These are phyloP conservation scores for Diprion similis DNA, from an alignment of 1,140 invertebrate species.

Conservation along the genomic window DNA sequence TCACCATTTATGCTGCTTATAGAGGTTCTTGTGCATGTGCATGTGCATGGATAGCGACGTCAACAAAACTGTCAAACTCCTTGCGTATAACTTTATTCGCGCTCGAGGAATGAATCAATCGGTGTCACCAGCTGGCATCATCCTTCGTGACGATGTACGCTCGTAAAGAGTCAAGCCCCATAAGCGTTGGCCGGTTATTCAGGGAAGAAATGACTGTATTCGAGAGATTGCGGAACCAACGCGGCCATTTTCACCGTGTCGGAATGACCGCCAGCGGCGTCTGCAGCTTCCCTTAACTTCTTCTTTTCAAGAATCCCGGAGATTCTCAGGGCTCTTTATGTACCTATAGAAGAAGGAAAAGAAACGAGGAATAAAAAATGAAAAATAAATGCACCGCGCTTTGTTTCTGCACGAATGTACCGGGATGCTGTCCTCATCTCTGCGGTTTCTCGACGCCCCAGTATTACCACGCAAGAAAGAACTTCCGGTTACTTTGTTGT, in stretches of 20 bases:
- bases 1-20: too few species aligned
- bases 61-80: constrained; percentile 6
- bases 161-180: too few species aligned
- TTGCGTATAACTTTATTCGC: neutral
- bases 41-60: neutral
- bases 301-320: too few species aligned
- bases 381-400: neutral
- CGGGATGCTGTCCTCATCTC: neutral
- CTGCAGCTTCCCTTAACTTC: too few species aligned
- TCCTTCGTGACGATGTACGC: neutral
- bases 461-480: neutral
- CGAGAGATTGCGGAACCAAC: too few species aligned
- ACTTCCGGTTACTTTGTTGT: constrained; percentile 4
- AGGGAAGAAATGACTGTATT: too few species aligned
- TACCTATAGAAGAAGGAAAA: too few species aligned
- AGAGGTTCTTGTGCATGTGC: neutral
- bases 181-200: too few species aligned
- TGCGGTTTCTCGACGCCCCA: neutral
- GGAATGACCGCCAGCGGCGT: too few species aligned
- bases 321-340: too few species aligned
- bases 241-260: too few species aligned
- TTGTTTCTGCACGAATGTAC: neutral
- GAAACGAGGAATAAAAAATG: neutral
- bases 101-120: neutral
- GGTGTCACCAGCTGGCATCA: neutral